Evolutionary conservation across 2,888 invertebrate species (phyloP).

Genomic region (Mythimna loreyi): DNA sequence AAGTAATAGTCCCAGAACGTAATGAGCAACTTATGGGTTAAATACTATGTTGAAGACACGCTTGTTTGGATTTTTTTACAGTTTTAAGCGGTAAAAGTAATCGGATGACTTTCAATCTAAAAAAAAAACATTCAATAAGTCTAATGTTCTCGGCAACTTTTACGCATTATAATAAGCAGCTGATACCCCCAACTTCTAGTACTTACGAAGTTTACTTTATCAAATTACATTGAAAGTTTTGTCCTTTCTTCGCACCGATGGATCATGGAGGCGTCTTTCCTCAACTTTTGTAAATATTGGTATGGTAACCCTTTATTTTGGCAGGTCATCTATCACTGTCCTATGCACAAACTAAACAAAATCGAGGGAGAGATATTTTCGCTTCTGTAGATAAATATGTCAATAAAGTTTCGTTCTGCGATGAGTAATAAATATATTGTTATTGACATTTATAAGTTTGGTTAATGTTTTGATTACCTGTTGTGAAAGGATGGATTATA

Average conservation of each 20-base stretch:
- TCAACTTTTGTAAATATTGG: conserved; percentile 78
- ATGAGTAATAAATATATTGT: conserved; percentile 37
- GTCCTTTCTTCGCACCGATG: conserved; percentile 61
- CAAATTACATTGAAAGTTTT: conserved; percentile 44
- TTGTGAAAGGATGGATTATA: not conserved
- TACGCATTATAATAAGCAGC: conserved; percentile 17
- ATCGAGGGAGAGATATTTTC: conserved; percentile 69
- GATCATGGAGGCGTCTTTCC: conserved; percentile 69
- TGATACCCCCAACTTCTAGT: conserved; percentile 19
- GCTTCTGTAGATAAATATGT: conserved; percentile 66
- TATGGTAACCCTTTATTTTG: conserved; percentile 76
- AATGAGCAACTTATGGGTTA: too few species aligned
- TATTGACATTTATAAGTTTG: conserved; percentile 38
- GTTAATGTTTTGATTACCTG: conserved; percentile 38
- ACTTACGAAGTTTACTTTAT: conserved; percentile 38
- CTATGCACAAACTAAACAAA: conserved; percentile 73
- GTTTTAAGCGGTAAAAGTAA: too few species aligned
- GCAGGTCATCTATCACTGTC: conserved; percentile 80
- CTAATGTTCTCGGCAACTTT: not conserved
- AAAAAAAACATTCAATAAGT: not conserved
- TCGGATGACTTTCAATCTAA: not conserved
- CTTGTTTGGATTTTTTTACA: too few species aligned
- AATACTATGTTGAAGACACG: too few species aligned
- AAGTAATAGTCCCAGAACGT: too few species aligned
- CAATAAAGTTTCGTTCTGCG: conserved; percentile 61